These are phyloP conservation scores for Thermophis baileyi DNA, from an alignment of 2,113 vertebrate genomes.

Conservation along the genomic window DNA sequence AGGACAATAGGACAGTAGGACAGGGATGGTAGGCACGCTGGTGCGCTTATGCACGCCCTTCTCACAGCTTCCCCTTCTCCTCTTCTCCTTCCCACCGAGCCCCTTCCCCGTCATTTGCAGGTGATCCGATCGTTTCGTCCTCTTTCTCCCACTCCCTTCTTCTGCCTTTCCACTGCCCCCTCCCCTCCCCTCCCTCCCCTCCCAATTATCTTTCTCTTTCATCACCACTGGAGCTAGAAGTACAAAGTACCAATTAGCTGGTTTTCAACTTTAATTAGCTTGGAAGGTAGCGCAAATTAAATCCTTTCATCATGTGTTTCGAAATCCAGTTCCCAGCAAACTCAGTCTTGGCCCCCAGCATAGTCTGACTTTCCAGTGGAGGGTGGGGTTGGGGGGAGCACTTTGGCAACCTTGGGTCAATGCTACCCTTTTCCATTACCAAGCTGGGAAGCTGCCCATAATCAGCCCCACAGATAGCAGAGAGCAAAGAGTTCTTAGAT, in stretches of 20 bases:
- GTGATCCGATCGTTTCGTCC: neutral
- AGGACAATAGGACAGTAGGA: too few relatives aligned
- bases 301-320: slow-evolving; percentile 69
- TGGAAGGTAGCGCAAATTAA: slow-evolving; percentile 72
- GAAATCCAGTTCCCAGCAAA: slow-evolving; percentile 53
- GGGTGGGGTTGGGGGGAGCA: slow-evolving; percentile 20
- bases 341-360: slow-evolving; percentile 2
- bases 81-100: too few relatives aligned
- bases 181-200: slow-evolving; percentile 28
- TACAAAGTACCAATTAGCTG: slow-evolving; percentile 71
- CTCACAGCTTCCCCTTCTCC: too few relatives aligned
- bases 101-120: neutral
- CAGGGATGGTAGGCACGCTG: too few relatives aligned
- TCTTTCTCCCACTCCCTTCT: slow-evolving; percentile 32
- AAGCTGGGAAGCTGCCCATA: neutral
- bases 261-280: slow-evolving; percentile 75
- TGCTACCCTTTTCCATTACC: neutral
- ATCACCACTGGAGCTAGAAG: slow-evolving; percentile 61
- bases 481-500: neutral
- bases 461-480: neutral
- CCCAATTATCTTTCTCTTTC: slow-evolving; percentile 66
- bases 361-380: slow-evolving; percentile 32
- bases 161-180: slow-evolving; percentile 5
- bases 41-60: too few relatives aligned
- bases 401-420: neutral